Percentiles rank a stretch among this genome's conserved stretches.
phyloP scores from a whole-genome alignment of 2,888 invertebrate genomes.

The Steinernema carpocapsae region DNA sequence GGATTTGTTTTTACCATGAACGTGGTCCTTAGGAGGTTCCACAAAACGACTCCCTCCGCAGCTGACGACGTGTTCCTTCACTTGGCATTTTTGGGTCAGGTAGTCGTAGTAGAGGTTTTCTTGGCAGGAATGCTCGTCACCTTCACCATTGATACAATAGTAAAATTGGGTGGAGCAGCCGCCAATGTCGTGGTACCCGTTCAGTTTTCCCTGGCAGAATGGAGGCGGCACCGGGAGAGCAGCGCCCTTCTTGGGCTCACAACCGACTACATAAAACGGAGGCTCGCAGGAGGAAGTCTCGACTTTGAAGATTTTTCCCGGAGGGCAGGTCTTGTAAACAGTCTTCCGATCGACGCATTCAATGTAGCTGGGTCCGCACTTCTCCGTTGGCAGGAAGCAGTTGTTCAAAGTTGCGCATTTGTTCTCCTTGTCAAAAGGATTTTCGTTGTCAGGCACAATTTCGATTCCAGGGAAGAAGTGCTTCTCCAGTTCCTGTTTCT shows the following conservation, averaged over 20 bases:
- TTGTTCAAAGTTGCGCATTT: not conserved
- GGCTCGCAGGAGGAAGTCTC: not conserved
- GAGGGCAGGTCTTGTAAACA: not conserved
- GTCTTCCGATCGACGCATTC: not conserved
- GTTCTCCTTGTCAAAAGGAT: not conserved
- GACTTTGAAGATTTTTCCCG: not conserved
- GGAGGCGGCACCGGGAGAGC: not conserved
- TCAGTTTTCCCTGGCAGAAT: not conserved
- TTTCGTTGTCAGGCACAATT: not conserved
- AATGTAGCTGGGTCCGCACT: not conserved
- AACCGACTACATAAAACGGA: not conserved
- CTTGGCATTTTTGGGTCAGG: not conserved
- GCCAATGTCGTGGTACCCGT: conserved; percentile 7
- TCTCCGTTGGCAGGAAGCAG: not conserved
- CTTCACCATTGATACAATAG: not conserved
- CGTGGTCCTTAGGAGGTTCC: not conserved
- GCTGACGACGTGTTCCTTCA: not conserved
- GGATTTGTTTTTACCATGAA: not conserved
- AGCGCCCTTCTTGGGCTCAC: not conserved
- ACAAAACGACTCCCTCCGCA: not conserved
- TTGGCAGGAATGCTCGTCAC: not conserved
- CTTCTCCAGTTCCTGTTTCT: not conserved
- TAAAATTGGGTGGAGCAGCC: not conserved
- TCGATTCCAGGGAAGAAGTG: not conserved
- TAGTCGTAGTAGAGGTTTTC: conserved; percentile 6